Evolutionary conservation across 1,140 invertebrate genomes (phyloP), one percentile per base, ranked within the genome.

Genomic region (Heliconius congener): DNA sequence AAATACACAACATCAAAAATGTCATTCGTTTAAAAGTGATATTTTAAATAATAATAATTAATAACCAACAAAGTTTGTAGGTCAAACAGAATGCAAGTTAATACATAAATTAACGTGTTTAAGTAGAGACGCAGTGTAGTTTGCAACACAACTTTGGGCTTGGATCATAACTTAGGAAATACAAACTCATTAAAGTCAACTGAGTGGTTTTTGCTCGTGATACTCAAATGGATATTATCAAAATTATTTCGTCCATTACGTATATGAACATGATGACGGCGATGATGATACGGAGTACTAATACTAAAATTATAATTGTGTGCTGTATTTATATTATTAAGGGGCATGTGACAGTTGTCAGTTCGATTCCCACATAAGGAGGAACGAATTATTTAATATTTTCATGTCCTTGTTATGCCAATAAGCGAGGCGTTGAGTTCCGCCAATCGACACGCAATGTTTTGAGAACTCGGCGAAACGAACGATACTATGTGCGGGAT

Each of bases 141-240:
- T 72, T 72, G 71, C 71, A 42, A 37, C 71, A 72, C 71, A 39
- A 72, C 19, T 72, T 42, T 39, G 19, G 71, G 71, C 30, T 42
- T 39, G 37, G 71, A 72, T 42, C 37, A 72, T 39, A 72, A 72
- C 71, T 72, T 72, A 42, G 71, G 71, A 72, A 72, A 42, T 42
- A 72, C 18, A 72, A 72, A 72, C 71, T 72, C 71, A 72, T 72
- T 72, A 72, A 72, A 72, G 30, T 72, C 71, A 72, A 72, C 71
- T 42, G 37, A 72, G 71, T 72, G 18, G 71, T 71, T 71, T 71
- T 71, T 71, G 70, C 71, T 72, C 9, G 71, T 3, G 27, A 72
- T 72, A 72, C 71, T 72, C 71, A 39, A 72, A 72, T 13, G 23
- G 60, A 66, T 30, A 66, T 66, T 66, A 66, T 60, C n/a, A 60